Evolutionary conservation across 2,797 vertebrate genomes (phyloP).

Genomic region (Ibycter americanus): DNA sequence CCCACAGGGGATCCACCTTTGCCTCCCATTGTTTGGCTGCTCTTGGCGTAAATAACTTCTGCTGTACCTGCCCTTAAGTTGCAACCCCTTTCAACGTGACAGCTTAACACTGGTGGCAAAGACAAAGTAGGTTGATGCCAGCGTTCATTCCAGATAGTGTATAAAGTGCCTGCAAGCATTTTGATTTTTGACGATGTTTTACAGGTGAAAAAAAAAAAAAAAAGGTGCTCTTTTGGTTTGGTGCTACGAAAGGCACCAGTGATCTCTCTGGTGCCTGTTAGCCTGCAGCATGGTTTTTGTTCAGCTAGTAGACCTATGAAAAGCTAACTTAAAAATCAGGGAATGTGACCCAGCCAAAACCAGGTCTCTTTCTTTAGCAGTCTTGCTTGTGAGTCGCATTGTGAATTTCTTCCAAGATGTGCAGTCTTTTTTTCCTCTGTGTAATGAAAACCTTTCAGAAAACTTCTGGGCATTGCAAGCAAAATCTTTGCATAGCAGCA

Average conservation of each 20-base stretch:
- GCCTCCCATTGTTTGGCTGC: fast-evolving
- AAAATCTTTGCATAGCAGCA: neutral
- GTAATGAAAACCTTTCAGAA: neutral
- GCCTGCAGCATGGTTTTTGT: neutral
- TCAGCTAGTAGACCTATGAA: neutral
- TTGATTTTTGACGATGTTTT: neutral
- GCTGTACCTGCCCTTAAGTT: neutral
- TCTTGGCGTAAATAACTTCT: neutral
- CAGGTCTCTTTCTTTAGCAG: neutral
- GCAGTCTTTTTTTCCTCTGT: neutral
- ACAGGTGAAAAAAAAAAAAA: neutral
- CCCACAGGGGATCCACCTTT: fast-evolving
- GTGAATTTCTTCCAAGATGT: neutral
- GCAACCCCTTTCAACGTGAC: neutral
- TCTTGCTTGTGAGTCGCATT: neutral
- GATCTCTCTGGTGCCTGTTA: neutral
- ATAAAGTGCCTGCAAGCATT: neutral
- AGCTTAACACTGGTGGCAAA: neutral
- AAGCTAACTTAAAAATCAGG: neutral
- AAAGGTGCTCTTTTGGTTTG: neutral
- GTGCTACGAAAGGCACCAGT: neutral
- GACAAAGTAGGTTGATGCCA: neutral
- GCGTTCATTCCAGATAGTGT: fast-evolving
- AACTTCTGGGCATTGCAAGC: neutral
- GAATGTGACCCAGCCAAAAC: neutral